A percentile compares a stretch with the other conserved stretches of the same genome.
phyloP scores from a whole-genome alignment of 2,797 vertebrate species.

The Tangara arthus region DNA sequence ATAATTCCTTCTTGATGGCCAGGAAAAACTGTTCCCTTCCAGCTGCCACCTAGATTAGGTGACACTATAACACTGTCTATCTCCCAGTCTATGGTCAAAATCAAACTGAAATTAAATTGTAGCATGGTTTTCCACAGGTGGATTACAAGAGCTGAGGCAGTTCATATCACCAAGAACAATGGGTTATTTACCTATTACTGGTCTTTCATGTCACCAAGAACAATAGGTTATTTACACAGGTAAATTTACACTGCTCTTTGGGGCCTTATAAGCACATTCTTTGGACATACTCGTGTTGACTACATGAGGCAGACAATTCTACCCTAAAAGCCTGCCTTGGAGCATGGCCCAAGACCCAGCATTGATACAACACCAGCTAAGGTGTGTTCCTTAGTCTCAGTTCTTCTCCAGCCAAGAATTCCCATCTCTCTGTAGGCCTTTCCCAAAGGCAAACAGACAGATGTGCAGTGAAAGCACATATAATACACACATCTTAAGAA shows the following conservation, averaged over 20 bases:
- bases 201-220: background rate
- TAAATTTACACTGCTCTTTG: background rate
- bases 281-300: background rate
- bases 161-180: background rate
- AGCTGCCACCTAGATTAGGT: slow-evolving; percentile 27
- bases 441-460: background rate
- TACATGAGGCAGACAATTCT: background rate
- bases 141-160: background rate
- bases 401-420: background rate
- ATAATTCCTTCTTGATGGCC: slow-evolving; percentile 10
- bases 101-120: background rate
- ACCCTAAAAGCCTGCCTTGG: background rate
- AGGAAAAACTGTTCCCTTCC: slow-evolving; percentile 40
- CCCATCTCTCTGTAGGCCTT: background rate
- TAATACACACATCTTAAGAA: background rate
- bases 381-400: background rate
- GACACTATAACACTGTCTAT: background rate
- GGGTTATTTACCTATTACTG: background rate
- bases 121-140: background rate
- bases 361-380: background rate
- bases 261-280: background rate
- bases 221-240: background rate
- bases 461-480: background rate
- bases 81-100: background rate
- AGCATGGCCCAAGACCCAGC: background rate